A percentile compares a stretch with the other conserved stretches of the same genome.
phyloP scores from a whole-genome alignment of 30 jellyfish, hydroid and myxozoan species.

The Aurelia sp. region DNA sequence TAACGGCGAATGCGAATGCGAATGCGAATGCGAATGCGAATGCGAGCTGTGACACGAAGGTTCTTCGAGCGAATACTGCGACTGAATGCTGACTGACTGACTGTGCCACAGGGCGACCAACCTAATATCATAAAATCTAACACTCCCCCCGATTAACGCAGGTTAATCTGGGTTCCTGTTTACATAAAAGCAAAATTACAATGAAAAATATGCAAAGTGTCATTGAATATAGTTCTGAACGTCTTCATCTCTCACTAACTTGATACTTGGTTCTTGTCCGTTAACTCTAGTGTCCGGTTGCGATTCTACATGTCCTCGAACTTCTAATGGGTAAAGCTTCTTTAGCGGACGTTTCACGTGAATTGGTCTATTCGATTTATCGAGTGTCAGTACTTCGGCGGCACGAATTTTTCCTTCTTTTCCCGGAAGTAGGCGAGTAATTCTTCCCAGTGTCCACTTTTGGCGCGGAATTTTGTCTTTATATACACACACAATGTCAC shows the following conservation, averaged over 20 bases:
- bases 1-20: no score
- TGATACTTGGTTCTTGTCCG: neutral
- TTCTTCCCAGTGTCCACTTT: neutral
- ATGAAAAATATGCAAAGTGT: no score
- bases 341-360: neutral
- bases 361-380: neutral
- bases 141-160: no score
- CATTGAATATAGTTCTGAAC: neutral
- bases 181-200: no score
- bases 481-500: neutral
- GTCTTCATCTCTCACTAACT: neutral
- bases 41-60: no score
- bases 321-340: slow-evolving; percentile 9
- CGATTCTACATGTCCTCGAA: neutral
- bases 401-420: neutral
- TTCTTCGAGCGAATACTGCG: no score
- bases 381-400: neutral
- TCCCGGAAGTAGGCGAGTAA: neutral
- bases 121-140: no score
- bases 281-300: neutral
- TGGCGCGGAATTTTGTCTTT: neutral
- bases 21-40: no score
- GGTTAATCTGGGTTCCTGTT: no score
- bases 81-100: no score
- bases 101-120: no score